phyloP scores from a whole-genome alignment of 2,797 vertebrate genomes.

The Champsocephalus esox region DNA sequence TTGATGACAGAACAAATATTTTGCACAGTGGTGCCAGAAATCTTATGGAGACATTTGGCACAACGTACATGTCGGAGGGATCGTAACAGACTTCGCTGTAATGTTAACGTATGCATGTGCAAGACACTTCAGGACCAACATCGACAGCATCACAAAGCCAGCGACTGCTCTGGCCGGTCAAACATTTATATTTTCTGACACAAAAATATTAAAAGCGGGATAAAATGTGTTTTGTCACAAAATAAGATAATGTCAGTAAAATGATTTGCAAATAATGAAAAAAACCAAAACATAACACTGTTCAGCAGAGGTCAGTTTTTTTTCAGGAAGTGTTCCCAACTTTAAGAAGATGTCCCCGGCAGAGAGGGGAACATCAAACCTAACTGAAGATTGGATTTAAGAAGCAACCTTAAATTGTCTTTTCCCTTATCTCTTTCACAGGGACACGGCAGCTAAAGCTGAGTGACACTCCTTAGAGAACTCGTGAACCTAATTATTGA shows the following conservation, averaged over 20 bases:
- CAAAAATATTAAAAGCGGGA: conserved; percentile 24
- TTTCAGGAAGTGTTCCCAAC: conserved; percentile 15
- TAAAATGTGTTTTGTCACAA: conserved; percentile 28
- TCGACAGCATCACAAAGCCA: conserved; percentile 47
- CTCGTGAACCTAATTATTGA: conserved; percentile 70
- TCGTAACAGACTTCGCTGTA: conserved; percentile 1
- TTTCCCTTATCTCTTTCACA: conserved; percentile 29
- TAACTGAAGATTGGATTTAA: conserved; percentile 20
- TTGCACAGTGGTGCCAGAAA: background rate
- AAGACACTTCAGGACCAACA: conserved; percentile 45
- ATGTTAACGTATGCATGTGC: conserved; percentile 29
- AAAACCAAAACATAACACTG: conserved; percentile 44
- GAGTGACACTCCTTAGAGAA: conserved; percentile 79
- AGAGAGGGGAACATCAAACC: conserved; percentile 19
- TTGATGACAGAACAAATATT: conserved; percentile 20
- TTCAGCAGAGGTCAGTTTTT: conserved; percentile 51
- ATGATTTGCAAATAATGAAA: conserved; percentile 42
- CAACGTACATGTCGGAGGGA: conserved; percentile 16
- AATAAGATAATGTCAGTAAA: conserved; percentile 23
- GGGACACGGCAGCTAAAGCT: conserved; percentile 63
- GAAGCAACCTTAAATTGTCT: conserved; percentile 27
- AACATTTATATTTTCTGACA: conserved; percentile 48
- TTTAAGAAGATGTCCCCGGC: conserved; percentile 7
- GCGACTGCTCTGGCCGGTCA: conserved; percentile 5
- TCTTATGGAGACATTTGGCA: conserved; percentile 47